phyloP scores from a whole-genome alignment of 2,888 invertebrate species.

The Polyommatus icarus region DNA sequence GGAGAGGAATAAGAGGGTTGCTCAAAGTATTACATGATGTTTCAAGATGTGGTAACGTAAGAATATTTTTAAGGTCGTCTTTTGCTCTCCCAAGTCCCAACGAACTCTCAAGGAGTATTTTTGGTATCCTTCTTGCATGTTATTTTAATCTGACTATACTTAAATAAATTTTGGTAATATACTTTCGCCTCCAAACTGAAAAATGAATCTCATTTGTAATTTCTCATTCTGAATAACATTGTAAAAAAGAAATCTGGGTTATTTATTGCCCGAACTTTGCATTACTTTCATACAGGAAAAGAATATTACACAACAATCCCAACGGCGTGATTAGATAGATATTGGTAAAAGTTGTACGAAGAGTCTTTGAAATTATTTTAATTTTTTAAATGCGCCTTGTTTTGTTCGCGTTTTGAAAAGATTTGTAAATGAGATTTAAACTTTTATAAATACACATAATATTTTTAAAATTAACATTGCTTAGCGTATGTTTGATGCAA shows the following conservation, averaged over 20 bases:
- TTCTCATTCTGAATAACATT: neutral
- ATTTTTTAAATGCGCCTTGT: neutral
- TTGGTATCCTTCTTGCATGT: no score
- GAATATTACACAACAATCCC: conserved; percentile 12
- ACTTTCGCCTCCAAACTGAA: no score
- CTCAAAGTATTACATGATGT: neutral
- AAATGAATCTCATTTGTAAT: no score
- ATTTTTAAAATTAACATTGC: no score
- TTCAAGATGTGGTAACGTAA: neutral
- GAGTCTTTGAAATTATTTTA: neutral
- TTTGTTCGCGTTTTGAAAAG: neutral
- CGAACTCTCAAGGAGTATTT: neutral
- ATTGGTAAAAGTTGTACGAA: neutral
- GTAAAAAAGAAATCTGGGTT: conserved; percentile 5
- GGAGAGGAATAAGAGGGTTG: neutral
- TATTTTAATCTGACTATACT: no score
- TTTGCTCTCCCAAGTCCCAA: neutral
- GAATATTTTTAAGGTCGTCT: neutral
- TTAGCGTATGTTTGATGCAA: no score
- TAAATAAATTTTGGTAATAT: no score
- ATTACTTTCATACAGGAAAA: neutral
- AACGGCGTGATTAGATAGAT: conserved; percentile 2
- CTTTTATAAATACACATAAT: no score
- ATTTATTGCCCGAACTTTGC: neutral
- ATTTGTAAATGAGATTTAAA: no score